These are phyloP conservation scores for Struthio camelus DNA, from an alignment of 2,113 vertebrate genomes.

Conservation along the genomic window DNA sequence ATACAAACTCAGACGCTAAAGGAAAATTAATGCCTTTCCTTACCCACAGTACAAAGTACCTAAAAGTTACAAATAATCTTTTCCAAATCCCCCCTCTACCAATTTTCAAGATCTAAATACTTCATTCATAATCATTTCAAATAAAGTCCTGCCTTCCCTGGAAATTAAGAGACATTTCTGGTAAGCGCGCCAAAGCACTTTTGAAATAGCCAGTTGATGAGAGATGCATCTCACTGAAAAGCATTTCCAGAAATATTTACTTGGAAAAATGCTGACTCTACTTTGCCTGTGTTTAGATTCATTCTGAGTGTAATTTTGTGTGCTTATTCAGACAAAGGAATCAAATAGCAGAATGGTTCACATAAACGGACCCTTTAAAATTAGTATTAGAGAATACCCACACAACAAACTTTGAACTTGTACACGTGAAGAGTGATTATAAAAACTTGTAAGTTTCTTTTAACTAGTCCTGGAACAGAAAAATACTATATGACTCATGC, in stretches of 20 bases:
- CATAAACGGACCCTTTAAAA: background rate
- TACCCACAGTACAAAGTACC: background rate
- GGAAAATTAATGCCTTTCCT: background rate
- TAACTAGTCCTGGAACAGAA: background rate
- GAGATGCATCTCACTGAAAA: background rate
- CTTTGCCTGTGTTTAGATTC: background rate
- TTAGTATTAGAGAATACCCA: background rate
- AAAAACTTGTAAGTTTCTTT: background rate
- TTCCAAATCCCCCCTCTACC: background rate
- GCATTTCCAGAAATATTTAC: constrained; percentile 24
- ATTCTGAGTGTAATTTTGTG: background rate
- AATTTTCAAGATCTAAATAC: background rate
- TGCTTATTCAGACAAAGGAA: background rate
- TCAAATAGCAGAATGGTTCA: background rate
- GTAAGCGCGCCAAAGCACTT: background rate
- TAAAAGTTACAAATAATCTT: background rate
- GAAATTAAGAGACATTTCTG: background rate
- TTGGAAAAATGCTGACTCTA: background rate
- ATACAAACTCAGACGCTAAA: background rate
- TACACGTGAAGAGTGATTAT: background rate
- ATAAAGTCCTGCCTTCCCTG: background rate
- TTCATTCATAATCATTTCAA: background rate
- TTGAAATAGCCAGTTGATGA: background rate
- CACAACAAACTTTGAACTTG: background rate
- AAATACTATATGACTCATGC: constrained; percentile 23